Evolutionary conservation across 2,888 invertebrate genomes (phyloP), one percentile per base, ranked within the genome.

Genomic region (Caenorhabditis sp.): DNA sequence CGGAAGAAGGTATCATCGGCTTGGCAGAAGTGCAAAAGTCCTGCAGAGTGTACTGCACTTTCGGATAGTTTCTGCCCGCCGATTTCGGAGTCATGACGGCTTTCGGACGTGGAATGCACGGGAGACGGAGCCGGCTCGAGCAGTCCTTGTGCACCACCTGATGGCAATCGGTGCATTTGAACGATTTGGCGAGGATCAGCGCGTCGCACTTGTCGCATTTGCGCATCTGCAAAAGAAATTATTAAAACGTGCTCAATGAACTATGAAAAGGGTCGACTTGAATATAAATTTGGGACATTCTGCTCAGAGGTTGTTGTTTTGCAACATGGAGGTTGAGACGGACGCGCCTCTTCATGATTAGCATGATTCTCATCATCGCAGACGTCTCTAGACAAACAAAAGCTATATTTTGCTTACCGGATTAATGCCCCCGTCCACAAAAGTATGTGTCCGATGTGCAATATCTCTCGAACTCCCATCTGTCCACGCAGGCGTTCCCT

Each of bases 1-100:
- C 92, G 8, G 98, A 90, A 0, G 95, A 94, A 0, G 99, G 98
- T 15, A 99, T 94, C 94, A 95, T 95, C 0, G 98, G 98, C 24
- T 95, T 92, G 0, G 93, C 92, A 32, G 91, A 91, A 0, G 96
- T 95, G 0, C 95, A 94, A 90, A 93, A 96, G 90, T 98, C 77
- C 61, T 78, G 77, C 1, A 78, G 61, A 32, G 72, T 65, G 52
- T 55, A 78, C 30, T 71, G 66, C 8, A 53, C 30, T n/a, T 55
- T 50, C 6, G 24, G 35, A 22, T 61, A 41, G n/a, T n/a, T n/a
- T 22, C 72, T 55, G 15, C 55, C 15, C 1, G 61, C 58, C 4
- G 58, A 58, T 39, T 71, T 77, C 6, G 72, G 71, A 11, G 74
- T 80, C 50, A 55, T 62, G 27, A 74, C 35, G 1, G 53, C 41